A percentile compares a stretch with the other conserved stretches of the same genome.
phyloP scores from a whole-genome alignment of 2,888 invertebrate species.

The Pristionchus fissidentatus region DNA sequence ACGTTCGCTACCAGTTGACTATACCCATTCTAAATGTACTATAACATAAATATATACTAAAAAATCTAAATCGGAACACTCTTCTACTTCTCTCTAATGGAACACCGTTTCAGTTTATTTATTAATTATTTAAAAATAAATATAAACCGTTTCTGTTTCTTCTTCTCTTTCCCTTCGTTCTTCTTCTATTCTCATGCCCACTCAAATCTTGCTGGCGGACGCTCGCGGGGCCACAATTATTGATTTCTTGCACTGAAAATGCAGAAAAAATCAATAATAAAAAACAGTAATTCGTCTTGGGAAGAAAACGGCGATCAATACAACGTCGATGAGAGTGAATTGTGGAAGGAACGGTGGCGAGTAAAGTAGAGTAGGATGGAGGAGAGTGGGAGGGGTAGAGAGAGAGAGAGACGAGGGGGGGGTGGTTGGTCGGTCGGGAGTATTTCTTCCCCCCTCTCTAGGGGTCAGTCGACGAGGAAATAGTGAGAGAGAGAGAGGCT shows the following conservation, averaged over 20 bases:
- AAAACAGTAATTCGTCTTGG: not conserved
- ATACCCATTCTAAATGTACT: not conserved
- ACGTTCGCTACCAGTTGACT: too few relatives aligned
- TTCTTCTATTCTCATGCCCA: conserved; percentile 37
- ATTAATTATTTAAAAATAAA: too few relatives aligned
- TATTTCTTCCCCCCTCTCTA: conserved; percentile 30
- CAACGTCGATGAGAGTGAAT: not conserved
- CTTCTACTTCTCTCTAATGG: not conserved
- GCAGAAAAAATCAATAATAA: not conserved
- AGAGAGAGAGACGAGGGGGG: not conserved
- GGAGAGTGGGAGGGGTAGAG: not conserved
- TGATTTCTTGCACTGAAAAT: not conserved
- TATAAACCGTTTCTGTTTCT: too few relatives aligned
- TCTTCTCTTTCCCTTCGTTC: not conserved
- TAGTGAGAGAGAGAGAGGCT: conserved; percentile 1
- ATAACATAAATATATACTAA: not conserved
- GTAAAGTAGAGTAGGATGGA: conserved; percentile 7
- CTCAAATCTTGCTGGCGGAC: conserved; percentile 17
- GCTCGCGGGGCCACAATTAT: conserved; percentile 5
- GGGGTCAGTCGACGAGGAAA: conserved; percentile 1
- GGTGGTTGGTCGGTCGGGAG: conserved; percentile 32
- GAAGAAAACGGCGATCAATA: not conserved
- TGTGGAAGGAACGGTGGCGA: not conserved
- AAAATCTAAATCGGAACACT: too few relatives aligned
- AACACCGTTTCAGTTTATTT: too few relatives aligned